Evolutionary conservation across 2,888 invertebrate species (phyloP).

Genomic region (Hyles lineata): DNA sequence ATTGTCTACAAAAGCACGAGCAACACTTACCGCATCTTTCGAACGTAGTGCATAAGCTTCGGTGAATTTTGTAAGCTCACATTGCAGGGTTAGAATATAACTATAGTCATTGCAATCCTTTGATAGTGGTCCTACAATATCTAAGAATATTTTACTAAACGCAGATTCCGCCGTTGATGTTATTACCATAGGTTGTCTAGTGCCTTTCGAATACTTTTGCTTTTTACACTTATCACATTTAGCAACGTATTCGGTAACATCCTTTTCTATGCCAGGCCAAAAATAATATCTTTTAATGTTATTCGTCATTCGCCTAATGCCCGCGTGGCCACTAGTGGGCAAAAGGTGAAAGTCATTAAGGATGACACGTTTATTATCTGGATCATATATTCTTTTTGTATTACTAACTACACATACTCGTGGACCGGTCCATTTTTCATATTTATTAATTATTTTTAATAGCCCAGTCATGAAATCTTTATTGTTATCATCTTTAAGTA

Average conservation of each 20-base stretch:
- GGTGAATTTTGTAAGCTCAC: constrained; percentile 29
- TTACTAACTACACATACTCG: neutral
- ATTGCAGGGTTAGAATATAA: constrained; percentile 39
- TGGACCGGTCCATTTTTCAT: neutral
- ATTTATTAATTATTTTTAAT: neutral
- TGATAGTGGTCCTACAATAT: constrained; percentile 40
- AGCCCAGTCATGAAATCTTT: neutral
- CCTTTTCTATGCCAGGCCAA: constrained; percentile 37
- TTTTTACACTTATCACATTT: constrained; percentile 38
- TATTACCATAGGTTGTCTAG: constrained; percentile 36
- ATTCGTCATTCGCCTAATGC: constrained; percentile 41
- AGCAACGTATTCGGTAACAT: constrained; percentile 36
- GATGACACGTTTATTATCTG: constrained; percentile 34
- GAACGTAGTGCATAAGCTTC: neutral
- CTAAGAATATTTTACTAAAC: constrained; percentile 41
- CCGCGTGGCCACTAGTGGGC: constrained; percentile 37
- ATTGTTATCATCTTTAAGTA: constrained; percentile 2
- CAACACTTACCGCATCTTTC: constrained; percentile 28
- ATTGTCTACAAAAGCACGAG: constrained; percentile 33
- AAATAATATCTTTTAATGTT: constrained; percentile 41
- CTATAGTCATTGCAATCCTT: constrained; percentile 30
- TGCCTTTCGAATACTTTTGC: constrained; percentile 33
- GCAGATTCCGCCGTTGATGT: constrained; percentile 38
- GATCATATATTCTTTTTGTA: constrained; percentile 29
- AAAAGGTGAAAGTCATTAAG: constrained; percentile 40